Base-by-base conservation (phyloP, 2,113 vertebrate species). In the Seriola quinqueradiata region DNA sequence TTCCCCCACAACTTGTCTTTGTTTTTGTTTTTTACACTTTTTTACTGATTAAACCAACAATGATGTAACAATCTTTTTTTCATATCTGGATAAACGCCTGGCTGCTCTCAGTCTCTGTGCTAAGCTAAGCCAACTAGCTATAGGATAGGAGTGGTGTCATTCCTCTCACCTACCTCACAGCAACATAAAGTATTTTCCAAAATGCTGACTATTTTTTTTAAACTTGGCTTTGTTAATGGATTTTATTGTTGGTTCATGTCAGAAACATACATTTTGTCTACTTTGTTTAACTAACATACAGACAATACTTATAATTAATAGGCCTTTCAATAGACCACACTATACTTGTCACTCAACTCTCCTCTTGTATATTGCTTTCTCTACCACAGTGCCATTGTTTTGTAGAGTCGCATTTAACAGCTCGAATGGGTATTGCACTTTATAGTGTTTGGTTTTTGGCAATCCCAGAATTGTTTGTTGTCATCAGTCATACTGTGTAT, bases 361-460 rank as follows among this genome's bases (percentile, higher is more conserved):
- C 12, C 10, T 69, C 40, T 54, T n/a, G 72, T 46, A 44, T 69
- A 14, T 3, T n/a, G 17, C 64, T 69, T 70, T 70, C 57, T 76
- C 61, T 5, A 54, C 40, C 73, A 25, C 21, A 82, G 69, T 23
- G 57, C 28, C 54, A 64, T 50, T 81, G 25, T 68, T 63, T 70
- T 66, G 42, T 11, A 28, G 38, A 46, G 13, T 38, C 7, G 8
- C 67, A 50, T 88, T 69, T 65, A 63, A 36, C 59, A 66, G 67
- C 60, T 65, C 13, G 77, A 59, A 55, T 25, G 46, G 5, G 14
- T 65, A 38, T 54, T 75, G 42, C 59, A 58, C 55, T 69, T 55
- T 21, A 54, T 64, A 70, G 67, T 50, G 80, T 83, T 59, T 52
- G 16, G 14, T 65, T 69, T 86, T 71, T 54, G 79, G 57, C 60